phyloP scores from a whole-genome alignment of 2,797 vertebrate species.

The Chiloscyllium punctatum region DNA sequence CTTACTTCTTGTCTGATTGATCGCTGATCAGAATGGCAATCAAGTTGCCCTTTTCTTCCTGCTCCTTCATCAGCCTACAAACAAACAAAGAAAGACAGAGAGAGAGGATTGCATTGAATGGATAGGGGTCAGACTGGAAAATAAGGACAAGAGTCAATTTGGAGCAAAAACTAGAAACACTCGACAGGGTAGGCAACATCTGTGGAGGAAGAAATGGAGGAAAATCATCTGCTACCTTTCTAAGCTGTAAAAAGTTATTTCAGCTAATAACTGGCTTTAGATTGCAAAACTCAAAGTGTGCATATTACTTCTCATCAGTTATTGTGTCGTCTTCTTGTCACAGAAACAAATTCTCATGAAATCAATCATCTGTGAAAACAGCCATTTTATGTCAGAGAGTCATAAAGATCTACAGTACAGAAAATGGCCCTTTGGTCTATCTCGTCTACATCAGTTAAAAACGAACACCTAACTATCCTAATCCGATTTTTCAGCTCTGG shows the following conservation, averaged over 20 bases:
- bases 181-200: not conserved
- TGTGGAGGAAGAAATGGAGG: not conserved
- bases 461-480: too few species aligned
- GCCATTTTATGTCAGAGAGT: too few species aligned
- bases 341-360: too few species aligned
- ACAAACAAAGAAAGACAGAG: not conserved
- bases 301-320: not conserved
- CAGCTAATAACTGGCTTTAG: not conserved
- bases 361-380: too few species aligned
- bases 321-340: too few species aligned
- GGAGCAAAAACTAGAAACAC: not conserved
- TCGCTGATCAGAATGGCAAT: slow-evolving; percentile 52
- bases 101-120: not conserved
- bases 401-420: too few species aligned
- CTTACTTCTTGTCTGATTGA: slow-evolving; percentile 55
- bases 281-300: too few species aligned
- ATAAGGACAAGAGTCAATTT: not conserved
- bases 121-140: not conserved
- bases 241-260: not conserved
- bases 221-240: too few species aligned
- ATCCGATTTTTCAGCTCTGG: too few species aligned
- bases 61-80: slow-evolving; percentile 51
- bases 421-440: too few species aligned
- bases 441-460: too few species aligned
- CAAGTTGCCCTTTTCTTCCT: slow-evolving; percentile 54